These are phyloP conservation scores for Clarias magur DNA, from an alignment of 2,113 vertebrate species.

Conservation along the genomic window DNA sequence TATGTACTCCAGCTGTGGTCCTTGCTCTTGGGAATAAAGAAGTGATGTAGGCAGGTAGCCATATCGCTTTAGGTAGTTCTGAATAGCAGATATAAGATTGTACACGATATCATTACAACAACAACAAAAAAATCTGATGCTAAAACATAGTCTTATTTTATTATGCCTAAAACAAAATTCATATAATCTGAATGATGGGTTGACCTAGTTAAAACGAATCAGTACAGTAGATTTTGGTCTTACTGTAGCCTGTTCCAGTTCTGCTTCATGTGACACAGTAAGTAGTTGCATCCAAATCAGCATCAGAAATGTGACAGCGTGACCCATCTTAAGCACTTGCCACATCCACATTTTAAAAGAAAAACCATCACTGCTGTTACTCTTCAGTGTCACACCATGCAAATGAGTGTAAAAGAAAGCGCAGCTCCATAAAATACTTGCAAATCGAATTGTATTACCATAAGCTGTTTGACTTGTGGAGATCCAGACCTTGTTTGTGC, in stretches of 20 bases:
- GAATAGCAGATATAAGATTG: constrained; percentile 24
- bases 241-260: constrained; percentile 62
- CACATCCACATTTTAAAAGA: neutral
- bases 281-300: constrained; percentile 4
- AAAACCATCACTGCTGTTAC: neutral
- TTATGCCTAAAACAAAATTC: neutral
- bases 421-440: neutral
- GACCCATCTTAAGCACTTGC: neutral
- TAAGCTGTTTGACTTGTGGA: neutral
- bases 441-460: neutral
- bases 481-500: constrained; percentile 1
- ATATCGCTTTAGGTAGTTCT: constrained; percentile 74
- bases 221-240: constrained; percentile 50
- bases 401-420: neutral
- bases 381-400: neutral
- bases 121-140: neutral
- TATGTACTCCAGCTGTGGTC: constrained; percentile 66
- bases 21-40: constrained; percentile 55
- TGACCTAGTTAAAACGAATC: neutral
- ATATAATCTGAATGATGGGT: neutral
- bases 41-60: constrained; percentile 79
- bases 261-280: neutral
- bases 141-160: neutral
- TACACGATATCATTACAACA: neutral
- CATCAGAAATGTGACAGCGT: constrained; percentile 17